These are phyloP conservation scores for Bufo gargarizans DNA, from an alignment of 2,113 vertebrate species.

Conservation along the genomic window DNA sequence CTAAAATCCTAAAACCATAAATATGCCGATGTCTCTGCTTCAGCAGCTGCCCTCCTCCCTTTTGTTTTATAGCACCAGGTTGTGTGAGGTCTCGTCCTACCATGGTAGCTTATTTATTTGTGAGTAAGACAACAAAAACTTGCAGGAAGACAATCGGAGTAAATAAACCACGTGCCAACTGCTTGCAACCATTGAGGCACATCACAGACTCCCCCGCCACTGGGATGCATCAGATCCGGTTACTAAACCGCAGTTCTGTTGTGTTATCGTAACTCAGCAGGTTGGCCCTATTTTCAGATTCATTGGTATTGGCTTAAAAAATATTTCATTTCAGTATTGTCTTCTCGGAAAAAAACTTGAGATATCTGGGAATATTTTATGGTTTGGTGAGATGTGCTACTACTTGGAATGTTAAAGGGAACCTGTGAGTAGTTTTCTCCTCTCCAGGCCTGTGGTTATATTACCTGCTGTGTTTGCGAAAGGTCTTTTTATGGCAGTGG, in stretches of 20 bases:
- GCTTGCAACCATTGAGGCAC: background rate
- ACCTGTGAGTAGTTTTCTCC: no score
- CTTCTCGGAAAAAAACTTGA: background rate
- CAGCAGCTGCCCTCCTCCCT: no score
- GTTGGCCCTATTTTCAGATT: background rate
- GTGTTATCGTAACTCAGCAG: background rate
- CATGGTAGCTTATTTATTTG: background rate
- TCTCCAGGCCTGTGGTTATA: no score
- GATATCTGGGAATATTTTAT: background rate
- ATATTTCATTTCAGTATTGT: background rate
- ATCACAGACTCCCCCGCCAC: background rate
- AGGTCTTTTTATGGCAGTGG: no score
- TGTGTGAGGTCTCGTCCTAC: background rate
- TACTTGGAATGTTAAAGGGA: no score
- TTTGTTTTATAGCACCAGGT: background rate
- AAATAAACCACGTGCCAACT: background rate
- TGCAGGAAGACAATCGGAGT: background rate
- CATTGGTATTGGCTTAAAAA: no score
- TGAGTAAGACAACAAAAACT: background rate
- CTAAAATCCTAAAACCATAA: no score
- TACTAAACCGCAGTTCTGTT: background rate
- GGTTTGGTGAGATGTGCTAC: no score
- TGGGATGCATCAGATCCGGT: background rate
- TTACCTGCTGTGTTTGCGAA: no score
- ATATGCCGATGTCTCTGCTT: no score